Evolutionary conservation across 2,888 invertebrate genomes (phyloP), one percentile per base, ranked within the genome.

Genomic region (Cyclophora punctaria): DNA sequence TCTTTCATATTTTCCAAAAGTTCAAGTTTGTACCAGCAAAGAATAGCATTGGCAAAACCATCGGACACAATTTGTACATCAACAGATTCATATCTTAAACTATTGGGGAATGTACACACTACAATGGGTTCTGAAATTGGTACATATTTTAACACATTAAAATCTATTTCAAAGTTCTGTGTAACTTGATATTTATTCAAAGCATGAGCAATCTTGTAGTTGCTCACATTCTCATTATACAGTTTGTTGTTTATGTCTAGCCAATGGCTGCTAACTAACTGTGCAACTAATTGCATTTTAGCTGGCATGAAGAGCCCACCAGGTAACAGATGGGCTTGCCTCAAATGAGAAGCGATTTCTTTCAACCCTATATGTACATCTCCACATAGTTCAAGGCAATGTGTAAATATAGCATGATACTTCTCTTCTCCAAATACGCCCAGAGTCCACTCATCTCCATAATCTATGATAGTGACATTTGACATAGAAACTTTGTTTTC

Each of bases 161-260:
- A 74, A 58, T 91, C 88, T 45, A 91, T 66, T 60, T 80, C 80
- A 52, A 89, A 89, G 62, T 91, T 90, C 61, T 91, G 90, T 7
- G 82, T 79, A 53, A 93, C 92, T 68, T 90, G 83, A 71, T 90
- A 93, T 60, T 84, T 79, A 62, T 93, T 93, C 42, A 93, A 85
- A 55, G 84, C 81, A 45, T 82, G 71, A 3, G 90, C 89, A 51
- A 93, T 87, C 57, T 79, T 81, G 59, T 89, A 91, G 46, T 81
- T 76, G 49, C 85, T 83, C 2, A 90, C 77, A 73, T 92, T 91
- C 35, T 75, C 75, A 69, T 92, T 90, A 59, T 88, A 77, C 0
- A 93, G 87, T 52, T 77, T 80, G 61, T 91, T 91, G 65, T 90
- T 90, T 48, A 84, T 78, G 52, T 90, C 84, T 42, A 93, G 71